Percentiles rank a stretch among this genome's conserved stretches.
Conservation (phyloP, 1,140 invertebrate genomes). For the Cephus cinctus region DNA sequence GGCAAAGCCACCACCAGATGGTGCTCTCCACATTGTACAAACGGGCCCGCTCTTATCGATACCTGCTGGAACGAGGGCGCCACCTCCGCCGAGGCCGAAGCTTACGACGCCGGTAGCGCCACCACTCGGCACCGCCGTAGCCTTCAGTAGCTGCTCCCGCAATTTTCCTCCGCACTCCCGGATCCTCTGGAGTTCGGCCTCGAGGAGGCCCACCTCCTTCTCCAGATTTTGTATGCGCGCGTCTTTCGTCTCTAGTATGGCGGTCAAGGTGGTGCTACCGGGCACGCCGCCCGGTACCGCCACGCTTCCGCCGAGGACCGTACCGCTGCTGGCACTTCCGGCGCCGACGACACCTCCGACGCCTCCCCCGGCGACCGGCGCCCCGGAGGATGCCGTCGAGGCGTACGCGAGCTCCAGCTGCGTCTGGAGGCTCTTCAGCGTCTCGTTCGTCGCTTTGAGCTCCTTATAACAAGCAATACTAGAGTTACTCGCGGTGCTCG, state of each 20-base stretch:
- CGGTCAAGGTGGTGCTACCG: conserved; percentile 69
- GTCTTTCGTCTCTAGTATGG: conserved; percentile 81
- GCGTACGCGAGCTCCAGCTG: conserved; percentile 73
- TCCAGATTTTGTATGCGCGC: conserved; percentile 81
- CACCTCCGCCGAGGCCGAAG: not conserved
- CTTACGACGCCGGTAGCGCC: not conserved
- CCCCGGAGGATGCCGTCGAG: conserved; percentile 57
- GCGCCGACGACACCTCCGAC: conserved; percentile 57
- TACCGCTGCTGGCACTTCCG: conserved; percentile 68
- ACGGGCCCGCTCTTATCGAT: conserved; percentile 5
- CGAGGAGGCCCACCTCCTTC: conserved; percentile 74
- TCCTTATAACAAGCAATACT: conserved; percentile 62
- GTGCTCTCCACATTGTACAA: conserved; percentile 14
- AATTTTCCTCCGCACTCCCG: conserved; percentile 55
- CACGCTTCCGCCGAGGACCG: conserved; percentile 51
- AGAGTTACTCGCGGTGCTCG: conserved; percentile 35
- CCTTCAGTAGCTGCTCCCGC: conserved; percentile 45
- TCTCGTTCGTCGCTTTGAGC: conserved; percentile 79
- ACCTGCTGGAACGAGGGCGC: conserved; percentile 15
- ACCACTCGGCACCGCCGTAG: conserved; percentile 40
- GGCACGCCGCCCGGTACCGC: conserved; percentile 62
- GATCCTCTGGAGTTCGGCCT: conserved; percentile 67
- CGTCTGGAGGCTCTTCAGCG: conserved; percentile 72
- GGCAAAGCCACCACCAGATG: conserved; percentile 12
- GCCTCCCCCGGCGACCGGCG: conserved; percentile 45